Conservation (phyloP, 2,888 invertebrate species). For the Cerceris rybyensis region DNA sequence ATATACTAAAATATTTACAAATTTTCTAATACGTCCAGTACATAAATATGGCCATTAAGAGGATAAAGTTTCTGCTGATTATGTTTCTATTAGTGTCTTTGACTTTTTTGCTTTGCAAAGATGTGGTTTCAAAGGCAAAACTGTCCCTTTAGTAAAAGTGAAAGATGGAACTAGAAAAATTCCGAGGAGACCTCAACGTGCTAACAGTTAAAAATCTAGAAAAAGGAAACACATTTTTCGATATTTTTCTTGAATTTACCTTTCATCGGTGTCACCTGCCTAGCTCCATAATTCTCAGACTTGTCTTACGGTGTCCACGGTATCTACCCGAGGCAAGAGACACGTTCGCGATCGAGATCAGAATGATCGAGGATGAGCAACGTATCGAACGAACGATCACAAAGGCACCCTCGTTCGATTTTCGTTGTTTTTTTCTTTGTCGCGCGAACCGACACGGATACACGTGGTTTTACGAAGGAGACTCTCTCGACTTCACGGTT, state of each 20-base stretch:
- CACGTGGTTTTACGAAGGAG: constrained; percentile 55
- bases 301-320: constrained; percentile 29
- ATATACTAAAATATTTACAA: no score
- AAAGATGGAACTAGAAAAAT: no score
- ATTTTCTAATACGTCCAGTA: no score
- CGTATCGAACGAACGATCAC: neutral
- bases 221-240: neutral
- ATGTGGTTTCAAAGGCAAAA: no score
- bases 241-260: constrained; percentile 55
- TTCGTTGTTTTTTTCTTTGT: neutral
- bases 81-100: no score
- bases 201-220: no score
- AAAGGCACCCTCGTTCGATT: neutral
- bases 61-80: no score
- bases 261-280: constrained; percentile 77
- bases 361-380: constrained; percentile 15
- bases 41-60: no score
- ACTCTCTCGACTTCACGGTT: constrained; percentile 34
- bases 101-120: no score
- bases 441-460: constrained; percentile 32
- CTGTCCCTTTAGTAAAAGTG: no score
- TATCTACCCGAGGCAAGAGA: constrained; percentile 2
- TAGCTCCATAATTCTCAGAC: constrained; percentile 73
- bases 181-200: no score
- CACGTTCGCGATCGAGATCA: constrained; percentile 21